Percentiles rank a stretch among this genome's conserved stretches.
Evolutionary conservation across 2,888 invertebrate species (phyloP).

Genomic region (Miltochrista miniata): DNA sequence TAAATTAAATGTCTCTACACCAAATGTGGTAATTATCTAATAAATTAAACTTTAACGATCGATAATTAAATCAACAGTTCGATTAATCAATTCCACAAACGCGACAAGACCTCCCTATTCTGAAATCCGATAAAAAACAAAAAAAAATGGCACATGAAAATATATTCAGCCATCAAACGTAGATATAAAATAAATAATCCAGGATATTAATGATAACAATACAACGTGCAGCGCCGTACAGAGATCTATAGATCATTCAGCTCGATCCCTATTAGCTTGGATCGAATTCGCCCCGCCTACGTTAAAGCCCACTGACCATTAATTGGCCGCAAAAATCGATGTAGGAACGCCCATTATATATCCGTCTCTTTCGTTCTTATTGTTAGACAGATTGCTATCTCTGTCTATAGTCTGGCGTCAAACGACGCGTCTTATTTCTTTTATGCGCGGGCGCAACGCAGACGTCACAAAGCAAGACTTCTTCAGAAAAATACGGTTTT

Average conservation of each 20-base stretch:
- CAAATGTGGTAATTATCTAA: background rate
- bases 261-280: conserved; percentile 79
- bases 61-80: conserved; percentile 5
- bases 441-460: conserved; percentile 68
- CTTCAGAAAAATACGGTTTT: conserved; percentile 77
- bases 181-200: conserved; percentile 75
- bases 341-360: conserved; percentile 67
- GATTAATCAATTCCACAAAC: conserved; percentile 17
- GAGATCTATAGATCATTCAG: conserved; percentile 81
- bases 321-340: conserved; percentile 76
- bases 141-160: conserved; percentile 59
- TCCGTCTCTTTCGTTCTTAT: conserved; percentile 45
- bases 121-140: conserved; percentile 45
- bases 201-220: conserved; percentile 78
- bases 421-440: conserved; percentile 60
- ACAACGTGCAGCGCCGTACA: conserved; percentile 65
- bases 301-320: conserved; percentile 80
- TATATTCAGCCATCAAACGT: conserved; percentile 74
- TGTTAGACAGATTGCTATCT: conserved; percentile 32
- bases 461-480: conserved; percentile 72
- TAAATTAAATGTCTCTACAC: too few species aligned
- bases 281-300: conserved; percentile 70
- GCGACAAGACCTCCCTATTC: conserved; percentile 40
- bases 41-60: background rate
- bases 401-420: conserved; percentile 45